Evolutionary conservation across 2,888 invertebrate genomes (phyloP).

Genomic region (Helicoverpa assulta): DNA sequence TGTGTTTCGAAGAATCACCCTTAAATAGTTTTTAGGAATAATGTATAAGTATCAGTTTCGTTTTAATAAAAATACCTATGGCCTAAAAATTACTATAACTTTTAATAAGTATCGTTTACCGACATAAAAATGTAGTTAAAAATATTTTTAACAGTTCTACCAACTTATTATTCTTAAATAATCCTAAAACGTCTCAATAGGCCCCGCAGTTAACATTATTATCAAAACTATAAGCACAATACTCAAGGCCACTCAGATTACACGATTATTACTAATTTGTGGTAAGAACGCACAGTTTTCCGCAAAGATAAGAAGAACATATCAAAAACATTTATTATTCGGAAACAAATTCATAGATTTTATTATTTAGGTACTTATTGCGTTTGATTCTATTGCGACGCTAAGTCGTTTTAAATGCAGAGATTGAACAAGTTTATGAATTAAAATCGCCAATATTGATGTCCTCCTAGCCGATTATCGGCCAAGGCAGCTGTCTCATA

Average conservation of each 20-base stretch:
- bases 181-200: constrained; percentile 1
- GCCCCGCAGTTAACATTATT: not conserved
- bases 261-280: constrained; percentile 20
- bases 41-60: too few species aligned
- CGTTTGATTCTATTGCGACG: constrained; percentile 16
- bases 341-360: constrained; percentile 24
- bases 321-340: constrained; percentile 16
- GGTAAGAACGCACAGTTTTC: constrained; percentile 23
- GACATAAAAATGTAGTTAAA: too few species aligned
- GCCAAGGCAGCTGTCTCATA: too few species aligned
- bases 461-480: too few species aligned
- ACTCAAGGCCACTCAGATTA: constrained; percentile 43
- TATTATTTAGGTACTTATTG: constrained; percentile 24
- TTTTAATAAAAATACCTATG: too few species aligned
- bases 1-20: too few species aligned
- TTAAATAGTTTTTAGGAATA: too few species aligned
- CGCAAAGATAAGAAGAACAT: constrained; percentile 34
- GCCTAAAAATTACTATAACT: too few species aligned
- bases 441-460: not conserved
- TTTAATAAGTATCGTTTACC: too few species aligned
- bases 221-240: constrained; percentile 18
- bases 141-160: too few species aligned
- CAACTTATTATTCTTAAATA: too few species aligned
- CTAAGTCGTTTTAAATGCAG: not conserved
- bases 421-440: constrained; percentile 1